Base-by-base conservation (phyloP, 2,113 vertebrate genomes). In the Chaenocephalus aceratus region DNA sequence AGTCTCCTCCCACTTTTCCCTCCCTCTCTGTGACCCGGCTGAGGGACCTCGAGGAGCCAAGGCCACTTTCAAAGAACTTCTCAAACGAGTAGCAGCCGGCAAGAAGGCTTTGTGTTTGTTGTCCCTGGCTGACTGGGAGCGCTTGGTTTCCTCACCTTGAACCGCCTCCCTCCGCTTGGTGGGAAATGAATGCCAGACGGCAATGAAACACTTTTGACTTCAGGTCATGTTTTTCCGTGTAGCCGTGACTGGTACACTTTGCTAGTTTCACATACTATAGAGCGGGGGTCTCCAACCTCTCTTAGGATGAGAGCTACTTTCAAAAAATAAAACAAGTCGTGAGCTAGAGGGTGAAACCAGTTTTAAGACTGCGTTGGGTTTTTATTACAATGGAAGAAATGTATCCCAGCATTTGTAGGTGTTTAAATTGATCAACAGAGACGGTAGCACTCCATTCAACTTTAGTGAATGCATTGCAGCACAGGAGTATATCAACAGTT, bases 51-150 rank as follows among this genome's bases (percentile, higher is more conserved):
- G 13, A 82, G 57, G 63, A 89, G 82, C 69, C 87, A 73, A 62
- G 87, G 88, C 77, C 82, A 89, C 92, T 92, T 88, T 94, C 89
- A 91, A 93, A 94, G 91, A 93, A 94, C 85, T 84, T n/a, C 36
- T 26, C 56, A 80, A 88, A 80, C 75, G 77, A 66, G 18, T 41
- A 23, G 15, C 74, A 77, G 61, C 77, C 51, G 48, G 62, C 80
- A 80, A 72, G 81, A 80, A 74, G n/a, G 60, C 26, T 11, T 57
- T 1, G 79, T 70, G 78, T 85, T 72, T 85, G 66, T 75, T 84
- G 77, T 76, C 63, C 58, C 60, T 56, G 74, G 36, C 49, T 65
- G 75, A 73, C 57, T 75, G 34, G 80, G 74, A 72, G 56, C 1
- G 2, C 45, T 74, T 4, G 5, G 51, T 62, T 90, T 75, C 36